Evolutionary conservation across 2,113 vertebrate genomes (phyloP), one percentile per base, ranked within the genome.

Genomic region (Nyctereutes procyonoides): DNA sequence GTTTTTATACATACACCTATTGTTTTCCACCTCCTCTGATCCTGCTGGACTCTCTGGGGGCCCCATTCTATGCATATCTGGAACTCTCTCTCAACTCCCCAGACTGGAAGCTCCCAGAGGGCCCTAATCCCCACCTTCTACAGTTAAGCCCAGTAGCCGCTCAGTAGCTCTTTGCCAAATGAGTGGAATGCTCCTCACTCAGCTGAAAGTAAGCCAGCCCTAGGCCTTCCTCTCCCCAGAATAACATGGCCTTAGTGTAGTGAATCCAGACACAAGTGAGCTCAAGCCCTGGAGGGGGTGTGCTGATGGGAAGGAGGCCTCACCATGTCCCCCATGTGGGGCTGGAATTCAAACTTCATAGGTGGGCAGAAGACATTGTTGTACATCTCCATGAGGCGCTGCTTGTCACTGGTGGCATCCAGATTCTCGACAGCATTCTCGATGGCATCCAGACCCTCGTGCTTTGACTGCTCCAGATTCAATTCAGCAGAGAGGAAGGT

Each of bases 341-440:
- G 99, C 99, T 99, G 99, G 98, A 99, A 99, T 97, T 99, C 99
- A 43, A 99, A 99, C 97, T 99, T 99, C 98, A 99, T 99, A 12
- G 99, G 99, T 0, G 99, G 99, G 48, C 99, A 99, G 99, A 99
- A 99, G 98, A 99, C 99, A 0, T 99, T 99, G 98, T 99, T 99
- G 99, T 99, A 99, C 98, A 99, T 99, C 99, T 99, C 99, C 99
- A 99, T 99, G 93, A 99, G 99, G 83, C 99, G 99, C 97, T 99
- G 99, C 97, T 99, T 99, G 98, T 99, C 99, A 2, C 99, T 99
- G 93, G 99, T 99, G 98, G 99, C 99, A 63, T 99, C 99, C 98
- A 99, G 98, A 98, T 99, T 99, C 98, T 99, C 99, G 0, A 99
- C 98, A 0, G 99, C 99, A 26, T 99, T 99, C 53, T 99, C 99